These are phyloP conservation scores for Eubucco bourcierii DNA, from an alignment of 2,113 vertebrate species.

Conservation along the genomic window DNA sequence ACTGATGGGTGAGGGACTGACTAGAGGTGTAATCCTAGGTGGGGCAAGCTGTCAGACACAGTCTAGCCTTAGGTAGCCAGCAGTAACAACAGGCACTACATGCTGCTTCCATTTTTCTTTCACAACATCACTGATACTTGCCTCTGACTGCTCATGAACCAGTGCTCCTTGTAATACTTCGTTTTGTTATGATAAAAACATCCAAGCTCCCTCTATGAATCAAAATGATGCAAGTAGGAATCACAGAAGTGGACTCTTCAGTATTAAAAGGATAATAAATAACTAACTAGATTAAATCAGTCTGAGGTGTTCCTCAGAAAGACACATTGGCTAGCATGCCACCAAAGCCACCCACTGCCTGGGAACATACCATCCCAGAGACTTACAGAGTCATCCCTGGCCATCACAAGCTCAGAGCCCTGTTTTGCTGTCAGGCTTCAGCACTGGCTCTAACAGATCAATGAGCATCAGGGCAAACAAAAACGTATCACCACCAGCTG, in stretches of 20 bases:
- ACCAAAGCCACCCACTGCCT: not conserved
- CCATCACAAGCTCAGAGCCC: rapidly evolving
- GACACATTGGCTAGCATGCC: not conserved
- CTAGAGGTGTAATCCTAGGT: not conserved
- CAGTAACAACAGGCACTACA: rapidly evolving
- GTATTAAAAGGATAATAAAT: not conserved
- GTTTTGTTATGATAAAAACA: not conserved
- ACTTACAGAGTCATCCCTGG: not conserved
- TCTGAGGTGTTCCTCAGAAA: not conserved
- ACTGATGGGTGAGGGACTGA: not conserved
- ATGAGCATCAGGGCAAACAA: not conserved
- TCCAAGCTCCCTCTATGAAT: not conserved
- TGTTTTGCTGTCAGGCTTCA: not conserved
- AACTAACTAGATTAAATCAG: not conserved
- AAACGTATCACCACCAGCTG: not conserved
- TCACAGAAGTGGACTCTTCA: not conserved
- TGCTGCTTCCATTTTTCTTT: not conserved
- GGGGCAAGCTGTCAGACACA: rapidly evolving
- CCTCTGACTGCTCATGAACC: not conserved
- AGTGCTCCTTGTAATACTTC: not conserved
- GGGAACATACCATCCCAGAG: not conserved
- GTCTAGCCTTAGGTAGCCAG: not conserved
- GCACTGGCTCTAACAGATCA: not conserved
- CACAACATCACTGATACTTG: not conserved
- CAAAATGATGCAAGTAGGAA: not conserved